A percentile compares a stretch with the other conserved stretches of the same genome.
Conservation (phyloP, 1,140 invertebrate species). For the Stenopsyche tienmushanensis region DNA sequence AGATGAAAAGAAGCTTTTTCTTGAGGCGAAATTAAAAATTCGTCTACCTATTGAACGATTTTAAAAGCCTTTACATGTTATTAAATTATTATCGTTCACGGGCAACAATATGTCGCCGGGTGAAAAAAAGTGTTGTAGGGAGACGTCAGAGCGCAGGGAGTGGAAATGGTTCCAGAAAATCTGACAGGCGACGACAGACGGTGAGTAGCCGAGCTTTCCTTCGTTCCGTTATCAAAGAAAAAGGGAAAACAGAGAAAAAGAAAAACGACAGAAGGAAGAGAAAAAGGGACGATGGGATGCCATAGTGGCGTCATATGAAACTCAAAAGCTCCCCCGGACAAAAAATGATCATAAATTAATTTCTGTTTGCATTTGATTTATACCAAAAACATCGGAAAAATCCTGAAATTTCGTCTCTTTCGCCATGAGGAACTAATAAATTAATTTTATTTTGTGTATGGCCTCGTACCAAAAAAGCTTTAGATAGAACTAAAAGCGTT, state of each 20-base stretch:
- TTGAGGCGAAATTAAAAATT: too few relatives aligned
- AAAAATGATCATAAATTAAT: not conserved
- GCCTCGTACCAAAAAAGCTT: too few relatives aligned
- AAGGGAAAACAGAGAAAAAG: not conserved
- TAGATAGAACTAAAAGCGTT: not conserved
- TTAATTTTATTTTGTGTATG: too few relatives aligned
- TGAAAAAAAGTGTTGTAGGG: not conserved
- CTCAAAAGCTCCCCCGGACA: not conserved
- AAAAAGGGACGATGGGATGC: not conserved
- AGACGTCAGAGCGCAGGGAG: not conserved
- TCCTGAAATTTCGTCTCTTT: not conserved
- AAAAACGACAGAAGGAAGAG: not conserved
- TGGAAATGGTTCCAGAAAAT: not conserved
- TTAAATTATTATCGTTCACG: too few relatives aligned
- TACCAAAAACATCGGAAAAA: not conserved
- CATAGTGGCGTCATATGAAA: not conserved
- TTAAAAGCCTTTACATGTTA: too few relatives aligned
- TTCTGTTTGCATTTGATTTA: not conserved
- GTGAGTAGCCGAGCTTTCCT: not conserved
- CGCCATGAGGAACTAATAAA: too few relatives aligned
- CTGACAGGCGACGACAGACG: slow-evolving; percentile 8
- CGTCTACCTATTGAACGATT: too few relatives aligned
- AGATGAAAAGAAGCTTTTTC: too few relatives aligned
- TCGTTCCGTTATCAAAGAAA: not conserved
- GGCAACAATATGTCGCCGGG: not conserved